Base-by-base conservation (phyloP, 1,140 invertebrate species). In the Eupeodes corollae region DNA sequence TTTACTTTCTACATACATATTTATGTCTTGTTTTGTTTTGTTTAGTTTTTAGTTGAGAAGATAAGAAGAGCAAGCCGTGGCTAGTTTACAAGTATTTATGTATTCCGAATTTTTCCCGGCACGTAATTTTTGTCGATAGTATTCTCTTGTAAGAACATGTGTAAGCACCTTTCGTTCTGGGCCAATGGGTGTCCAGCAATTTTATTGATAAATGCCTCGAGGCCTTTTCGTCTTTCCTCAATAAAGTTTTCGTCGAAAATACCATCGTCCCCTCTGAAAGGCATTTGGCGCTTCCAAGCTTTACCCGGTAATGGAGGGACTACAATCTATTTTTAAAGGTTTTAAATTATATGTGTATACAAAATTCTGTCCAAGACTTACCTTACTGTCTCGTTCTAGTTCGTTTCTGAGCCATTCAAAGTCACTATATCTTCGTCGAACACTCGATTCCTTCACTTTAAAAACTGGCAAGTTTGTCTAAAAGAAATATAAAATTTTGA, bases 161-260 rank as follows among this genome's bases (percentile, higher is more conserved):
- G 97, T 59, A 99, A 81, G 76, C 95, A 99, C 64, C 91, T 78
- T 75, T 99, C 97, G 73, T 99, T 99, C 76, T 99, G 96, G 40
- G 97, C 97, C 63, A 99, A 74, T n/a, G 97, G 96, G 76, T 99
- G 97, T 44, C 96, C 96, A 51, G 96, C 95, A 70, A 99, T 95
- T 79, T 99, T 99, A 73, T 99, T 99, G 56, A 99, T 87, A 73
- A 99, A 99, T 58, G 86, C 77, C 81, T 99, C 97, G 51, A 99
- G 74, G 50, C 92, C 93, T 82, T 97, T 98, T 68, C 94, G 82
- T 59, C 97, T 81, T 57, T 98, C 93, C 73, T 99, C 97, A 63
- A 99, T 99, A 73, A 99, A 99, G 61, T 95, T 93, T 70, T 98
- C 95, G 71, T 99, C 97, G 74, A 95, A 99, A 60, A 99, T 96